A percentile compares a stretch with the other conserved stretches of the same genome.
These are phyloP conservation scores for Puma concolor DNA, from an alignment of 2,113 vertebrate genomes.

Conservation along the genomic window DNA sequence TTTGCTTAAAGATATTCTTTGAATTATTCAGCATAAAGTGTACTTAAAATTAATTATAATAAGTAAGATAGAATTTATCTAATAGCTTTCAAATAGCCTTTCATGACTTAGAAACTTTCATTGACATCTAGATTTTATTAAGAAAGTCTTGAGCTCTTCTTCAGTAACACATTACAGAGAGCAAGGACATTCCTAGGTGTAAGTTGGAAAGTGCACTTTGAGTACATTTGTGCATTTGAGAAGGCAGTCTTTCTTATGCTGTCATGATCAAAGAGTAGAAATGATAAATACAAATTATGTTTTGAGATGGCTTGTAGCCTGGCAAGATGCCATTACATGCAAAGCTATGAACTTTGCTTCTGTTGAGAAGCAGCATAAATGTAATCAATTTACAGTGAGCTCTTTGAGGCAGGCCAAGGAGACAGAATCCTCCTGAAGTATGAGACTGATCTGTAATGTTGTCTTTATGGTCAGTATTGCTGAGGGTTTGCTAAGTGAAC, in stretches of 20 bases:
- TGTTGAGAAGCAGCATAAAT: background rate
- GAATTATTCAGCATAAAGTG: background rate
- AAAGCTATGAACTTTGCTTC: background rate
- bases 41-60: slow-evolving; percentile 31
- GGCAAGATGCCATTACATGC: slow-evolving; percentile 5
- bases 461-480: slow-evolving; percentile 16
- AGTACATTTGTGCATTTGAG: background rate
- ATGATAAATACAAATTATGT: background rate
- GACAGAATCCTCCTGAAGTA: background rate
- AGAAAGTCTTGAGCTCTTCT: background rate
- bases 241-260: background rate
- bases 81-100: slow-evolving; percentile 38
- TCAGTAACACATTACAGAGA: background rate
- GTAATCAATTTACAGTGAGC: background rate
- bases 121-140: slow-evolving; percentile 12
- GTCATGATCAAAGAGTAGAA: slow-evolving; percentile 15
- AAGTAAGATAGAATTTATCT: slow-evolving; percentile 8
- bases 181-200: background rate
- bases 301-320: slow-evolving; percentile 6
- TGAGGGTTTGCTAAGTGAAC: background rate
- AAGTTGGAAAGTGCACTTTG: background rate
- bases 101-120: background rate
- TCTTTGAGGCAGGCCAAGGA: background rate
- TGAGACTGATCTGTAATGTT: background rate
- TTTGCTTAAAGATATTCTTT: slow-evolving; percentile 52